Evolutionary conservation across 2,113 vertebrate genomes (phyloP).

Genomic region (Zootoca vivipara): DNA sequence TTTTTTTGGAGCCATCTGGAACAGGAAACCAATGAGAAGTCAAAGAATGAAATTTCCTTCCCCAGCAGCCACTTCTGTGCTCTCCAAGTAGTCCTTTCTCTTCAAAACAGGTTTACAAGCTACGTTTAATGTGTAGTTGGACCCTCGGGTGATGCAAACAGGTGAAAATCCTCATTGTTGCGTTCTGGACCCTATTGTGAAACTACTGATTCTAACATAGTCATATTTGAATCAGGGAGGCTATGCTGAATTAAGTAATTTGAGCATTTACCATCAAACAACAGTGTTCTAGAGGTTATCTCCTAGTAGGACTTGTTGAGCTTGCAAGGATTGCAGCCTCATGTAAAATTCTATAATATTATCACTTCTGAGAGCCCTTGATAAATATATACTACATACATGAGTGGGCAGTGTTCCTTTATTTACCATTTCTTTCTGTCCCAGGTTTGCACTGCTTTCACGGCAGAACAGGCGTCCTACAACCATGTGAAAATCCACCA

Average conservation of each 20-base stretch:
- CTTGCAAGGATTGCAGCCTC: neutral
- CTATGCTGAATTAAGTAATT: neutral
- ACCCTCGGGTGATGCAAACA: neutral
- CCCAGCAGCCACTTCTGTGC: neutral
- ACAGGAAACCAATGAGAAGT: neutral
- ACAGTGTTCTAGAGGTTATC: neutral
- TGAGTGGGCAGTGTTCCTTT: neutral
- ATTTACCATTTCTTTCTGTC: slow-evolving; percentile 20
- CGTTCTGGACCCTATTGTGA: neutral
- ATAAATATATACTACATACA: neutral
- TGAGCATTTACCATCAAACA: neutral
- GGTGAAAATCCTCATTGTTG: neutral
- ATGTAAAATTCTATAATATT: neutral
- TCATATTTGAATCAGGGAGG: neutral
- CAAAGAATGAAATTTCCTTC: neutral
- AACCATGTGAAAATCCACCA: slow-evolving; percentile 93
- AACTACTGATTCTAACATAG: neutral
- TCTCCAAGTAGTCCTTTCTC: neutral
- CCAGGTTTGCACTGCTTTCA: slow-evolving; percentile 90
- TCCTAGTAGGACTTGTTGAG: neutral
- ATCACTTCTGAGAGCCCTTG: neutral
- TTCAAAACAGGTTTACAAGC: neutral
- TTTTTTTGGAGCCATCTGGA: neutral
- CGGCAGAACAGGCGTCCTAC: slow-evolving; percentile 73
- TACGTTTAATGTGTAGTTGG: neutral